Evolutionary conservation across 2,888 invertebrate genomes (phyloP), one percentile per base, ranked within the genome.

Genomic region (Tinea pellionella): DNA sequence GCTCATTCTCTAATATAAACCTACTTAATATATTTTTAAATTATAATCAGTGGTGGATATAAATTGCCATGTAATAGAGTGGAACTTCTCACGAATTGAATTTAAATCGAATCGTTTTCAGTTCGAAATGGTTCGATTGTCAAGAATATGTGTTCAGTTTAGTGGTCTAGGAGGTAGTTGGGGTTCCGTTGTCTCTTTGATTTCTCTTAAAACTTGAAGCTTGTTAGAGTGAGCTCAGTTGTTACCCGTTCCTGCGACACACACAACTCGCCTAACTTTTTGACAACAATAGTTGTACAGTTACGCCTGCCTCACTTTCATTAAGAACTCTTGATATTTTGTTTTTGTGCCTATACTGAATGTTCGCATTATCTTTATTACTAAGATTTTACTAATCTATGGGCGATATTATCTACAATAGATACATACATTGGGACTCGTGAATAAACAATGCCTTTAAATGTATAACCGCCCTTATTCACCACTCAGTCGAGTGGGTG

Each of bases 181-280:
- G 47, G 47, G 47, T 47, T 47, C 15, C 47, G 47, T 47, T 15
- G 47, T 47, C 13, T 47, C 47, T 47, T 47, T 47, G 47, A 47
- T 47, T 47, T 47, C 47, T 47, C 47, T 47, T 47, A 47, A 37
- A 47, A 47, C 47, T 47, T 16, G 47, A 47, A 47, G 47, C 47
- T 47, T 47, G 47, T 47, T 47, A 47, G 15, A 13, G 47, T 47
- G 13, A 47, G 47, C 47, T 2, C 15, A 13, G n/a, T 47, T 15
- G 47, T 47, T 47, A 47, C 37, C 6, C 24, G 24, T 24, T n/a
- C n/a, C n/a, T 30, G 30, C 30, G 30, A 30, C 30, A 30, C 9
- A 30, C 30, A 30, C 30, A 30, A 30, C 30, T 30, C 9, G 37
- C 37, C 37, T 9, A 37, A 37, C 11, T 37, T 37, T 37, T 37